These are phyloP conservation scores for Diplosoma virens DNA, from an alignment of 23 tunicate genomes.

Conservation along the genomic window DNA sequence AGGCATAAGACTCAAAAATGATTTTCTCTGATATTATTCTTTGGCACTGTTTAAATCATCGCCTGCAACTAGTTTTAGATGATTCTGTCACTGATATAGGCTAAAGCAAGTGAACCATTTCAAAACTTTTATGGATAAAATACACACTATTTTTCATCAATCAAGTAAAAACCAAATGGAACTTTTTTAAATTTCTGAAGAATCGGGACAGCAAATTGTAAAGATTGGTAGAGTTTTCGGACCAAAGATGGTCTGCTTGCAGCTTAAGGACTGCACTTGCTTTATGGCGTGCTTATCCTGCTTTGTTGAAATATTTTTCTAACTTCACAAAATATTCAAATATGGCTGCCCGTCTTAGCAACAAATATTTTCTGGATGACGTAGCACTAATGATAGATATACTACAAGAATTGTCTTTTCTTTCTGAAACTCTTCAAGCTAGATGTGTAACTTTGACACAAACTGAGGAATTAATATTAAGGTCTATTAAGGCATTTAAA, in stretches of 20 bases:
- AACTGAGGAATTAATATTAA: no score
- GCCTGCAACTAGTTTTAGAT: conserved; percentile 38
- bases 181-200: conserved; percentile 45
- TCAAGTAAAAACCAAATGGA: conserved; percentile 45
- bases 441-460: no score
- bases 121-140: conserved; percentile 34
- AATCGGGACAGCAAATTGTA: conserved; percentile 37
- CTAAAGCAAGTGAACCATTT: conserved; percentile 43
- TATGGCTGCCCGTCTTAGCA: conserved; percentile 43
- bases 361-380: conserved; percentile 44
- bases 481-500: no score
- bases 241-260: conserved; percentile 44
- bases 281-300: conserved; percentile 44
- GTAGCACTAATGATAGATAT: conserved; percentile 46
- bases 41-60: conserved; percentile 55
- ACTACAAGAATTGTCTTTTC: conserved; percentile 43
- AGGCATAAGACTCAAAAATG: conserved; percentile 44
- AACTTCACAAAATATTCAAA: conserved; percentile 22
- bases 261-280: conserved; percentile 40
- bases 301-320: conserved; percentile 44
- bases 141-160: conserved; percentile 32
- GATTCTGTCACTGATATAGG: conserved; percentile 35
- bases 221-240: conserved; percentile 52
- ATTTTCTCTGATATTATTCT: conserved; percentile 38
- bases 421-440: conserved; percentile 49